Conservation (phyloP, 2,113 vertebrate species). For the Cyphomyrus discorhynchus region DNA sequence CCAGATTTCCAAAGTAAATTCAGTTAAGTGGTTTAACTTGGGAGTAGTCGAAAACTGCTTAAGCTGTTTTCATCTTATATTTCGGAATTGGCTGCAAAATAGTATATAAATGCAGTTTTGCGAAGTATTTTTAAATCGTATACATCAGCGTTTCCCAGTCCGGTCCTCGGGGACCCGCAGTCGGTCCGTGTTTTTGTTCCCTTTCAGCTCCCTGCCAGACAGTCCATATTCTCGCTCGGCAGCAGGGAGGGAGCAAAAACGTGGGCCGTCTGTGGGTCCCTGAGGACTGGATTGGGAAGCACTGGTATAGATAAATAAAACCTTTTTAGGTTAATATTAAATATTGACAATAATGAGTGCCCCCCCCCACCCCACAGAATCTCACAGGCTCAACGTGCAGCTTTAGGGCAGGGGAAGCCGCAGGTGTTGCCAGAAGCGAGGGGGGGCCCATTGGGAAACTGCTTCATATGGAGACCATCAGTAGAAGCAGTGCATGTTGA, state of each 20-base stretch:
- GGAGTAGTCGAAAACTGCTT: neutral
- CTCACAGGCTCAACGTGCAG: neutral
- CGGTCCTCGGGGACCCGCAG: neutral
- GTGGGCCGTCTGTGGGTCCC: neutral
- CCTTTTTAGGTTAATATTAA: neutral
- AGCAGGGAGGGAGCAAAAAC: neutral
- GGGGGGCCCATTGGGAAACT: neutral
- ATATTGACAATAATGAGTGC: neutral
- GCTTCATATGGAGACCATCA: neutral
- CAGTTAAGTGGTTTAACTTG: neutral
- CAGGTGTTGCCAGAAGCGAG: neutral
- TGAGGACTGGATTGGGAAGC: neutral
- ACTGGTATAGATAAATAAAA: neutral
- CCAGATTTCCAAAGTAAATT: neutral
- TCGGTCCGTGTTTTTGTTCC: neutral
- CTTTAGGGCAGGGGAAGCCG: neutral
- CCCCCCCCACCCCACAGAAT: neutral
- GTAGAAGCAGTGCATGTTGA: neutral
- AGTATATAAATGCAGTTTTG: neutral
- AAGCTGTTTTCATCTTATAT: neutral
- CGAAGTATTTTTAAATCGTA: neutral
- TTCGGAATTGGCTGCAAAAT: neutral
- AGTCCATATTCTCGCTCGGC: neutral
- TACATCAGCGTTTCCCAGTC: neutral
- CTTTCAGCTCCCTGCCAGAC: neutral